These are phyloP conservation scores for Chrysemys picta DNA, from an alignment of 2,113 vertebrate genomes.

Conservation along the genomic window DNA sequence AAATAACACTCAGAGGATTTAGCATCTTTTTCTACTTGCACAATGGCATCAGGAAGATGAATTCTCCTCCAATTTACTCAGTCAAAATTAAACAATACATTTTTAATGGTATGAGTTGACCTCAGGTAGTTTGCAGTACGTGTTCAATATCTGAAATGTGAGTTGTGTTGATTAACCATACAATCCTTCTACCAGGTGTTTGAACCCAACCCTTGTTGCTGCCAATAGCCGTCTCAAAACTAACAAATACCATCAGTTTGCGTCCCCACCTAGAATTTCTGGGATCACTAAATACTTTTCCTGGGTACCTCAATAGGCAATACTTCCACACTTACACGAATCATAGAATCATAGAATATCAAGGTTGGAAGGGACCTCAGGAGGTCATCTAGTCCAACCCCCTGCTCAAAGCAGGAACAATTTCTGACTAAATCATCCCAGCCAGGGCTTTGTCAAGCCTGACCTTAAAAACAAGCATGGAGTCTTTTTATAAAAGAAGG, in stretches of 20 bases:
- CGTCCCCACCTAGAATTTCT: not conserved
- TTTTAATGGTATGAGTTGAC: not conserved
- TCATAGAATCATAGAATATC: too few species aligned
- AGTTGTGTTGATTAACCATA: not conserved
- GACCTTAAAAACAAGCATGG: too few species aligned
- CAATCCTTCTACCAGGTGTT: not conserved
- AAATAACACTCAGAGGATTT: not conserved
- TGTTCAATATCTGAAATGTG: not conserved
- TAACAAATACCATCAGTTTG: not conserved
- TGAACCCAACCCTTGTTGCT: too few species aligned
- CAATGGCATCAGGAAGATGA: not conserved
- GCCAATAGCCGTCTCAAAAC: not conserved
- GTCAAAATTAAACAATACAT: not conserved
- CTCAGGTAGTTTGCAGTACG: not conserved
- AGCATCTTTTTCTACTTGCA: not conserved
- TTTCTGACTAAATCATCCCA: too few species aligned
- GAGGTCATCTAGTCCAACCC: too few species aligned
- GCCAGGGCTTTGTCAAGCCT: too few species aligned
- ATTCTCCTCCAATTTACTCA: not conserved
- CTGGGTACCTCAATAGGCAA: not conserved
- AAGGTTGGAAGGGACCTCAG: too few species aligned
- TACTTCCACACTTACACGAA: not conserved
- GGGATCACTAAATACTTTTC: not conserved
- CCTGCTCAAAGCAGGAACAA: too few species aligned
- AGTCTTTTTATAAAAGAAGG: not conserved